A percentile compares a stretch with the other conserved stretches of the same genome.
Evolutionary conservation across 1,140 invertebrate species (phyloP).

Genomic region (Brachionus plicatilis): DNA sequence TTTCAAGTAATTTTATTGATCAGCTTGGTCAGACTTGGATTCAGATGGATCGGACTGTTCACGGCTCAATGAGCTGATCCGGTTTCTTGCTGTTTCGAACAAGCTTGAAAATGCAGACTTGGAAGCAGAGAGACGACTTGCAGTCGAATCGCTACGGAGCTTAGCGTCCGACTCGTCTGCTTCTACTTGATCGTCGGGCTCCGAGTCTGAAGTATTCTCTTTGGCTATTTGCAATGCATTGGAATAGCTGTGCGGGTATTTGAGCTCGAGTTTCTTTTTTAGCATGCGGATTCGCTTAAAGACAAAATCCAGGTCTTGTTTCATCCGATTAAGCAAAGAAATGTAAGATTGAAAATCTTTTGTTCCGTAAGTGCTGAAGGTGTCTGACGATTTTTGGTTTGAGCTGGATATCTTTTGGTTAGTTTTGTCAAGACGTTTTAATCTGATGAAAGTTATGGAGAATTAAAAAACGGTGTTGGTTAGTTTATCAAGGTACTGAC

Average conservation of each 20-base stretch:
- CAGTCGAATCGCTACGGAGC: background rate
- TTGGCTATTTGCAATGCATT: background rate
- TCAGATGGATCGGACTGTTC: background rate
- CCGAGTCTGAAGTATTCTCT: background rate
- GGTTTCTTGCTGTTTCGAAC: slow-evolving; percentile 3
- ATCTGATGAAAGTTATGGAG: background rate
- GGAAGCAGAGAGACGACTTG: background rate
- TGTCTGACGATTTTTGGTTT: background rate
- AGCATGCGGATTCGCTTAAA: background rate
- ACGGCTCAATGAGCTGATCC: background rate
- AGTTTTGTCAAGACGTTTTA: slow-evolving; percentile 1
- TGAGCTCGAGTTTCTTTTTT: slow-evolving; percentile 32
- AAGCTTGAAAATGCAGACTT: slow-evolving; percentile 7
- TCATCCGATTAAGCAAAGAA: background rate
- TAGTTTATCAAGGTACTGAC: background rate
- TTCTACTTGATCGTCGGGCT: background rate
- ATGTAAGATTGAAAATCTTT: slow-evolving; percentile 38
- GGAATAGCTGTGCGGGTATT: background rate
- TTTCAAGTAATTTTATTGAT: background rate
- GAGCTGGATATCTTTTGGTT: background rate
- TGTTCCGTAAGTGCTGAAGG: background rate
- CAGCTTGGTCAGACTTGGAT: background rate
- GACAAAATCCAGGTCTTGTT: slow-evolving; percentile 12
- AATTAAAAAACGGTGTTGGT: background rate
- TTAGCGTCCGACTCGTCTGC: background rate